Evolutionary conservation across 2,113 vertebrate genomes (phyloP).

Genomic region (Rousettus leschenaultii): DNA sequence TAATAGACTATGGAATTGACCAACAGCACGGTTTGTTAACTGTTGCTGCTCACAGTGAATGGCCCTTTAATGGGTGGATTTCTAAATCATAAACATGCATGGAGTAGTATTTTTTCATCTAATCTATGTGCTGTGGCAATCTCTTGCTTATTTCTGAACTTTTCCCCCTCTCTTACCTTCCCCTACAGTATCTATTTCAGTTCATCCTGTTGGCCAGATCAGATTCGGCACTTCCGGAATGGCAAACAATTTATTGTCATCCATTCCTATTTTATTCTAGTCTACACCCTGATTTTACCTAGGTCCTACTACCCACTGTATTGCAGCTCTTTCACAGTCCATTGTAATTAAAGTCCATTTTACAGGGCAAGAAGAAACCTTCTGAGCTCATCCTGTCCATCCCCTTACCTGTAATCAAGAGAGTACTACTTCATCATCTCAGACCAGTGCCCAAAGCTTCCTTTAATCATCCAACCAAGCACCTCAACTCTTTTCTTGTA

Average conservation of each 20-base stretch:
- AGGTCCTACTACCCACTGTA: constrained; percentile 77
- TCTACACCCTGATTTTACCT: constrained; percentile 75
- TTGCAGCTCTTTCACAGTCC: constrained; percentile 14
- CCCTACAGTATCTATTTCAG: constrained; percentile 88
- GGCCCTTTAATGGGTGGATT: constrained; percentile 53
- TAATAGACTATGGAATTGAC: neutral
- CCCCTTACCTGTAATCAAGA: neutral
- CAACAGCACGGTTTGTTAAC: neutral
- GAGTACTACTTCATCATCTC: neutral
- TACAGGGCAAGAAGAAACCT: constrained; percentile 1
- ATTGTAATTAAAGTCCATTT: neutral
- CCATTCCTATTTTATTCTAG: constrained; percentile 80
- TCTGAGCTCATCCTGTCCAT: neutral
- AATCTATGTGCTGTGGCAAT: constrained; percentile 26
- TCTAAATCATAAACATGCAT: constrained; percentile 51
- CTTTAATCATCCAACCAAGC: neutral
- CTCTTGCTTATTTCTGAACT: constrained; percentile 70
- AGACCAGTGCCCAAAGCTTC: neutral
- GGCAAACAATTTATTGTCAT: constrained; percentile 88
- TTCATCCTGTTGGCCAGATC: constrained; percentile 85
- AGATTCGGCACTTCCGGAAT: constrained; percentile 87
- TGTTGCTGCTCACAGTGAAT: constrained; percentile 47
- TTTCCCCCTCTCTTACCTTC: constrained; percentile 59
- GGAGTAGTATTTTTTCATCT: constrained; percentile 42
- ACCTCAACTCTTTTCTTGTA: neutral